Conservation (phyloP, 2,113 vertebrate genomes). For the Boulengeromyrus knoepffleri region DNA sequence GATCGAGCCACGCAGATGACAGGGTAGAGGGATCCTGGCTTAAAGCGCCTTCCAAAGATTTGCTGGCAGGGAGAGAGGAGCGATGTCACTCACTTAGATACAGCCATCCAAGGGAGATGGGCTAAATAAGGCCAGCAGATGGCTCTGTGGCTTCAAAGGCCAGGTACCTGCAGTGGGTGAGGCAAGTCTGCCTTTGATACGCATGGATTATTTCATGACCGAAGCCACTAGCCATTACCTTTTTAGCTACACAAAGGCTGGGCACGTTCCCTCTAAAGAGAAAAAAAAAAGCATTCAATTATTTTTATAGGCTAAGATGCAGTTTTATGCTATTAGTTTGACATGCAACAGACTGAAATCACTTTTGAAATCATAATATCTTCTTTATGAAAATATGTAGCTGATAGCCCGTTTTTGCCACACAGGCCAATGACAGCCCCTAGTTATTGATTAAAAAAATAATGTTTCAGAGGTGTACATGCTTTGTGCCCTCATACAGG, state of each 20-base stretch:
- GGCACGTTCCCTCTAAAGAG: neutral
- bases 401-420: neutral
- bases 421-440: neutral
- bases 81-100: neutral
- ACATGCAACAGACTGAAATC: neutral
- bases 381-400: neutral
- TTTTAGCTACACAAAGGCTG: neutral
- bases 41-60: neutral
- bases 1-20: neutral
- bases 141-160: neutral
- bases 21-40: neutral
- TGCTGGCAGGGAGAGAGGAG: neutral
- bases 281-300: neutral
- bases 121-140: neutral
- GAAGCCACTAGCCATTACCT: neutral
- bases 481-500: neutral
- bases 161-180: neutral
- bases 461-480: neutral
- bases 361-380: neutral
- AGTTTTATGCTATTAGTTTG: neutral
- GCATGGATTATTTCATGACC: neutral
- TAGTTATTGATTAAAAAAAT: neutral
- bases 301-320: neutral
- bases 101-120: neutral
- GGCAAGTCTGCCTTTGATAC: neutral